Base-by-base conservation (phyloP, 1,140 invertebrate species). In the Battus philenor region DNA sequence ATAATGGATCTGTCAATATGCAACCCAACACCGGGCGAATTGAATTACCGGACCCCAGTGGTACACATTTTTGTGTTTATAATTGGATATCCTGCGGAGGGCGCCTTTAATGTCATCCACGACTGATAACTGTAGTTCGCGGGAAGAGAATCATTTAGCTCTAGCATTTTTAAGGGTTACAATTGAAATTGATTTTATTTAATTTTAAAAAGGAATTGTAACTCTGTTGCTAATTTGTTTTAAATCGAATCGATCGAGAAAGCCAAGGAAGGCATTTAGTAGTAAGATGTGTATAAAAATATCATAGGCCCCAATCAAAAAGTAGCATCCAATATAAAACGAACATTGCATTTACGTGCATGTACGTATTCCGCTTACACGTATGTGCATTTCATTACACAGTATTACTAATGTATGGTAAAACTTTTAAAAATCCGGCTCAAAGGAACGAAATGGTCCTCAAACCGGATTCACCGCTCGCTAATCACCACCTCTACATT, bases 1-100 rank as follows among this genome's bases (percentile, higher is more conserved):
- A 64, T 52, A 65, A 74, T 74, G 70, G 70, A 64, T 67, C 54
- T 64, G 70, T 74, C 70, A 74, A 74, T 70, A 74, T 44, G 67
- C 57, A 70, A 70, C 55, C 47, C 58, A 52, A 70, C 53, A 62
- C 70, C 52, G 32, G 13, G 22, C 41, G 62, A 66, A 65, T 74
- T 54, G 51, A 68, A 56, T 68, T 65, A 70, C 69, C 53, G 49
- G 52, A 44, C 48, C 57, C 54, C 54, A 50, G 44, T 58, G 50
- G 63, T 43, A 59, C 59, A 51, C 52, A 47, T 63, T 65, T 68
- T 60, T 67, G 64, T 70, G 69, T 69, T 70, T 70, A 73, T 73
- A 65, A 68, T 67, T 66, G 65, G 51, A 63, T 59, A 59, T 50
- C 53, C 54, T 47, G 43, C 24, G 24, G 24, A 41, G 38, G 38